Evolutionary conservation across 2,888 invertebrate species (phyloP), one percentile per base, ranked within the genome.

Genomic region (Phalera bucephala): DNA sequence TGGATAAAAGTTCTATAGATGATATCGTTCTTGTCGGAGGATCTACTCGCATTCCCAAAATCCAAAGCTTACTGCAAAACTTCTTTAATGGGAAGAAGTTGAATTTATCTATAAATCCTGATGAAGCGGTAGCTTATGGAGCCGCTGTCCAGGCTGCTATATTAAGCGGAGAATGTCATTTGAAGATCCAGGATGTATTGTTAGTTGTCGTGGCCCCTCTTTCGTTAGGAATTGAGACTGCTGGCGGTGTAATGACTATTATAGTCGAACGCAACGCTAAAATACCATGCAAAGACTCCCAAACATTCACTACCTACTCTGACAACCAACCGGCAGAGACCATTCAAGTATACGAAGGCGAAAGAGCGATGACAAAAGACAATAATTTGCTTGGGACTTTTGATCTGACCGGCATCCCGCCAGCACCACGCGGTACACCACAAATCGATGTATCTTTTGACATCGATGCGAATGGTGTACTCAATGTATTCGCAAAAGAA

Each of bases 1-100:
- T 96, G 81, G 94, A 94, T 65, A 95, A 95, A 63, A 81, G 76
- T 5, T 80, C 91, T 12, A 94, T 96, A 40, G 91, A 95, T 58
- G 95, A 96, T 51, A 92, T 96, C 2, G 95, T 96, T 0, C 79
- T 96, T 27, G 96, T 96, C 3, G 96, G 96, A 6, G 96, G 95
- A 2, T 95, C 95, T 0, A 95, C 94, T 0, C 91, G 95, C 30
- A 95, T 95, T 41, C 95, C 95, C 0, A 95, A 95, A 78, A 92
- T 95, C 41, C 95, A 95, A 71, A 93, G 83, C 49, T 79, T 95
- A 51, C 76, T 95, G 7, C 93, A 94, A 74, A 93, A 93, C 63
- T 95, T 93, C 80, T 95, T 95, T 80, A 91, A 91, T 52, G 94
- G 94, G 0, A 95, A 94, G 71, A 90, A 91, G 21, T 78, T 95